Evolutionary conservation across 2,888 invertebrate species (phyloP).

Genomic region (Noctua fimbriata): DNA sequence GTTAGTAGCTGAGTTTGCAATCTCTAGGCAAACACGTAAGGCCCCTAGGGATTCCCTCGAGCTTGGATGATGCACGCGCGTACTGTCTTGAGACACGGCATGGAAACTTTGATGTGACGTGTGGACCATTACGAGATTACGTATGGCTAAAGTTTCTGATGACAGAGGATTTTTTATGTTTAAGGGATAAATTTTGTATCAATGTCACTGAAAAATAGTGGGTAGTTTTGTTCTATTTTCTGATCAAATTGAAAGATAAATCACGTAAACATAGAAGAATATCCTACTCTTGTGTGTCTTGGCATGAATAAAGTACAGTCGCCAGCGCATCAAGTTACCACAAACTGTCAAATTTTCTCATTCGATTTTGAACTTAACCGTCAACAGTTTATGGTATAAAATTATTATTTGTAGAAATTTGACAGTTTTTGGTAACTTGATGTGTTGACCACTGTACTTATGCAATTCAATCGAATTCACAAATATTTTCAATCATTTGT

Average conservation of each 20-base stretch:
- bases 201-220: neutral
- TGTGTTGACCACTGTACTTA: no score
- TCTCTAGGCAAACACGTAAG: constrained; percentile 78
- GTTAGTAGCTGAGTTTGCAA: constrained; percentile 76
- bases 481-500: neutral
- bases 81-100: constrained; percentile 65
- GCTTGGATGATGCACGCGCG: constrained; percentile 71
- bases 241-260: neutral
- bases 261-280: neutral
- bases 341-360: no score
- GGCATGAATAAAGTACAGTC: neutral
- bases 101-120: constrained; percentile 68
- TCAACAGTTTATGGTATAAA: no score
- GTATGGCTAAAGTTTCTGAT: constrained; percentile 45
- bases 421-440: no score
- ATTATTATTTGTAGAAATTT: no score
- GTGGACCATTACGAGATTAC: constrained; percentile 65
- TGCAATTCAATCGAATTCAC: neutral
- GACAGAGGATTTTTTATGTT: constrained; percentile 30
- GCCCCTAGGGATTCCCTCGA: constrained; percentile 73
- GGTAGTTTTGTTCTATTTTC: neutral
- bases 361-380: no score
- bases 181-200: constrained; percentile 9
- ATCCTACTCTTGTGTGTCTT: neutral
- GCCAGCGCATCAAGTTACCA: no score